Conservation (phyloP, 1,140 invertebrate species). For the Philopotamus ludificatus region DNA sequence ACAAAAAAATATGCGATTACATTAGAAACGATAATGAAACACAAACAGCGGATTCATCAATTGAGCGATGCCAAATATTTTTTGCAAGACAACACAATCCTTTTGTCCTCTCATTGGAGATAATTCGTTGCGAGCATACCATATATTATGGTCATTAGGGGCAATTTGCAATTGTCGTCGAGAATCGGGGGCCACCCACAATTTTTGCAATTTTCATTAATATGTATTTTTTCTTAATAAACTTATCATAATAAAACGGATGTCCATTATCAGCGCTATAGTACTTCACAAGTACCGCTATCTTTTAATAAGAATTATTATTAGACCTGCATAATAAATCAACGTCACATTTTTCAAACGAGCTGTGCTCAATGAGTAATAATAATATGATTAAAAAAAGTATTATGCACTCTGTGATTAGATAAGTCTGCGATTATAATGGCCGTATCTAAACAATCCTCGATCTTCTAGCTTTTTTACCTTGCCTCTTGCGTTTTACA, state of each 20-base stretch:
- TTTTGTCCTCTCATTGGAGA: conserved; percentile 11
- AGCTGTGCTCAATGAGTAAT: background rate
- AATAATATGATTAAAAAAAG: background rate
- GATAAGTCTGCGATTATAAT: too few species aligned
- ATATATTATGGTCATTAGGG: background rate
- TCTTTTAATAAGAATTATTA: background rate
- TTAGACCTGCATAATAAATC: background rate
- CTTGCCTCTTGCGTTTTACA: too few species aligned
- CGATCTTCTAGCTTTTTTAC: too few species aligned
- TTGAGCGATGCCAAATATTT: background rate
- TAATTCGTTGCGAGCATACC: conserved; percentile 12
- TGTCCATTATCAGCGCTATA: too few species aligned
- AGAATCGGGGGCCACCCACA: conserved; percentile 16
- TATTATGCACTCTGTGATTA: background rate
- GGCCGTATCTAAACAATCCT: too few species aligned
- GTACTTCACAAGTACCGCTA: background rate
- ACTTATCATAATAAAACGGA: too few species aligned
- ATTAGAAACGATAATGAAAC: too few species aligned
- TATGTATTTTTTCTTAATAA: too few species aligned
- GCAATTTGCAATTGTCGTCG: conserved; percentile 20
- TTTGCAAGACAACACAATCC: background rate
- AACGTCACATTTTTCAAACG: background rate
- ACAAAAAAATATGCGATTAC: too few species aligned
- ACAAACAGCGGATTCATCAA: background rate
- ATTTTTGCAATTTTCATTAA: background rate